Evolutionary conservation across 2,113 vertebrate species (phyloP).

Genomic region (Varanus komodoensis): DNA sequence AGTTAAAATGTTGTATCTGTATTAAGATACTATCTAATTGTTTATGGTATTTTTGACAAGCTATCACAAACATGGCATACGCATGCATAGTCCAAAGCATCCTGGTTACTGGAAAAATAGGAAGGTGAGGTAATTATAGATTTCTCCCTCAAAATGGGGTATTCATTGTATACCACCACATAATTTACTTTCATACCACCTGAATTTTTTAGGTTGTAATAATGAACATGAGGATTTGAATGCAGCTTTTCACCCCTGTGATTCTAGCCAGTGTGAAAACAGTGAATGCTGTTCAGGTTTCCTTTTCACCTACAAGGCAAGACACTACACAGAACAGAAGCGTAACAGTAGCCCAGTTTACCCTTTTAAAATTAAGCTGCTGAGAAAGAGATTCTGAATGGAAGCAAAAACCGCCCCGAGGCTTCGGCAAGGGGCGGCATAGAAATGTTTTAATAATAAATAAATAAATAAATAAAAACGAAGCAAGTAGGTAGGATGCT

Average conservation of each 20-base stretch:
- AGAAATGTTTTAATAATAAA: too few species aligned
- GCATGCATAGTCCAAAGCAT: background rate
- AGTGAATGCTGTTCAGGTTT: conserved; percentile 20
- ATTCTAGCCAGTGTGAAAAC: background rate
- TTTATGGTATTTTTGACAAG: background rate
- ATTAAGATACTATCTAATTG: background rate
- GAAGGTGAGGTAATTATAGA: background rate
- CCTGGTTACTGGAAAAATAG: background rate
- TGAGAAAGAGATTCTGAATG: too few species aligned
- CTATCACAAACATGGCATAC: background rate
- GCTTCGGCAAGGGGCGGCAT: too few species aligned
- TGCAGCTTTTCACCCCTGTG: background rate
- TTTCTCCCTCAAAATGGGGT: background rate
- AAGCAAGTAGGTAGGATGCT: background rate
- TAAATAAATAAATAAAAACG: too few species aligned
- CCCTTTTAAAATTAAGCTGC: background rate
- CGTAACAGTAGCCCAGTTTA: background rate
- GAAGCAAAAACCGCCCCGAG: too few species aligned
- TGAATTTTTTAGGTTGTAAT: background rate
- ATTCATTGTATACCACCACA: background rate
- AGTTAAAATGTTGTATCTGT: background rate
- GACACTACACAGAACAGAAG: background rate
- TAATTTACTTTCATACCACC: background rate
- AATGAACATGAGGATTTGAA: background rate
- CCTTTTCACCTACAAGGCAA: conserved; percentile 15